Percentiles rank a stretch among this genome's conserved stretches.
These are phyloP conservation scores for Sebastes schlegelii DNA, from an alignment of 2,113 vertebrate species.

Conservation along the genomic window DNA sequence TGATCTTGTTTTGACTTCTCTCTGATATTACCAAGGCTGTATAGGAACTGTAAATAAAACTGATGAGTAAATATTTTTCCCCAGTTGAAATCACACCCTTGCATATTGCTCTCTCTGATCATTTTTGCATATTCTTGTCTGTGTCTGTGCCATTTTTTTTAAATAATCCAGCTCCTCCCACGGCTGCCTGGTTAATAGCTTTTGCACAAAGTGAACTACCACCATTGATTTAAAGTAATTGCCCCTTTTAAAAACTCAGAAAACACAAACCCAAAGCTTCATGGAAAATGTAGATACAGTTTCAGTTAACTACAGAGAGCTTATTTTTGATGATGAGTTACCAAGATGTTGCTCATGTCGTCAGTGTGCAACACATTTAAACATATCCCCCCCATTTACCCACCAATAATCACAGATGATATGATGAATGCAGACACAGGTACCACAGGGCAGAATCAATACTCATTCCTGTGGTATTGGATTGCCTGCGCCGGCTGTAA, in stretches of 20 bases:
- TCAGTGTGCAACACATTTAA: slow-evolving; percentile 12
- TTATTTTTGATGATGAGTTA: slow-evolving; percentile 27
- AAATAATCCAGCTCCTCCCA: slow-evolving; percentile 2
- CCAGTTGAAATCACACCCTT: background rate
- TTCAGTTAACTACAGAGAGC: slow-evolving; percentile 17
- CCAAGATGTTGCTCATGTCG: slow-evolving; percentile 32
- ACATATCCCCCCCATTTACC: slow-evolving; percentile 7
- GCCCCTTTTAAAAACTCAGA: slow-evolving; percentile 13
- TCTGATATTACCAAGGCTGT: background rate
- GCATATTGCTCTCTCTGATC: background rate
- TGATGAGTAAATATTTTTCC: background rate
- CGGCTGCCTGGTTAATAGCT: slow-evolving; percentile 19
- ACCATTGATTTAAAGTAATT: slow-evolving; percentile 39
- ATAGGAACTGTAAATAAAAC: background rate
- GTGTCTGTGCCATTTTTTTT: background rate
- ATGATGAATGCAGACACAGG: slow-evolving; percentile 34
- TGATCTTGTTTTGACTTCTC: background rate
- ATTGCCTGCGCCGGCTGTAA: slow-evolving; percentile 13
- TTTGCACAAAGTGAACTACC: slow-evolving; percentile 12
- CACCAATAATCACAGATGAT: slow-evolving; percentile 39
- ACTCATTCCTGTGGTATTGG: slow-evolving; percentile 24
- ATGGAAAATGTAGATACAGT: slow-evolving; percentile 22
- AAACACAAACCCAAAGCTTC: slow-evolving; percentile 21
- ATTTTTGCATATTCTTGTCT: background rate
- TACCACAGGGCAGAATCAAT: slow-evolving; percentile 41